Percentiles rank a stretch among this genome's conserved stretches.
These are phyloP conservation scores for Hybos culiciformis DNA, from an alignment of 2,888 invertebrate genomes.

Conservation along the genomic window DNA sequence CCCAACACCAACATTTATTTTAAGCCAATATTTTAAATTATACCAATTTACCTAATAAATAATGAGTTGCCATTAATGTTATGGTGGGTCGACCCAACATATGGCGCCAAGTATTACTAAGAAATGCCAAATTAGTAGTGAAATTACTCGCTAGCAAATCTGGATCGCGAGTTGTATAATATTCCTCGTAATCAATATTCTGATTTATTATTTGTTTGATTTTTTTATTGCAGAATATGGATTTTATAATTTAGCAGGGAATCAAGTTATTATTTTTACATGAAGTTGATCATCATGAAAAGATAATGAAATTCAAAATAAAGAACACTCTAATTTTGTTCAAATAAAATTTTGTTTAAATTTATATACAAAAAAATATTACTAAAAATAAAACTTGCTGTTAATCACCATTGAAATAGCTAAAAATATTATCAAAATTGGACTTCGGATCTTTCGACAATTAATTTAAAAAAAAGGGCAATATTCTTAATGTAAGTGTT, in stretches of 20 bases:
- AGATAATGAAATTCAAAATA: no score
- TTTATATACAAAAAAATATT: no score
- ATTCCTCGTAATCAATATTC: constrained; percentile 85
- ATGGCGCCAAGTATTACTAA: constrained; percentile 93
- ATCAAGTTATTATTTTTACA: neutral
- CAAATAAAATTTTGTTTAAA: no score
- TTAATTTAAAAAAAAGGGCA: no score
- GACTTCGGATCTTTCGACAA: no score
- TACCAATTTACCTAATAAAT: constrained; percentile 76
- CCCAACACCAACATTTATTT: no score
- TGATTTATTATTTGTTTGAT: constrained; percentile 29
- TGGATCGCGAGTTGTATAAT: constrained; percentile 94
- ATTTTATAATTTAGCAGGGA: neutral
- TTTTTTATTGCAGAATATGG: neutral
- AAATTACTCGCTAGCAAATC: constrained; percentile 89
- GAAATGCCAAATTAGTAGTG: constrained; percentile 84
- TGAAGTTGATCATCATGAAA: constrained; percentile 2
- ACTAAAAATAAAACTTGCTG: no score
- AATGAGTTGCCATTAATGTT: constrained; percentile 74
- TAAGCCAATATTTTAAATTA: no score
- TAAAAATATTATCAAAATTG: no score
- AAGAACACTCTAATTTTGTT: no score
- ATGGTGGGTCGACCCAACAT: constrained; percentile 94
- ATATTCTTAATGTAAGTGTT: no score
- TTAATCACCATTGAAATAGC: no score